Evolutionary conservation across 2,888 invertebrate genomes (phyloP), one percentile per base, ranked within the genome.

Genomic region (Cataglyphis rosenhaueri): DNA sequence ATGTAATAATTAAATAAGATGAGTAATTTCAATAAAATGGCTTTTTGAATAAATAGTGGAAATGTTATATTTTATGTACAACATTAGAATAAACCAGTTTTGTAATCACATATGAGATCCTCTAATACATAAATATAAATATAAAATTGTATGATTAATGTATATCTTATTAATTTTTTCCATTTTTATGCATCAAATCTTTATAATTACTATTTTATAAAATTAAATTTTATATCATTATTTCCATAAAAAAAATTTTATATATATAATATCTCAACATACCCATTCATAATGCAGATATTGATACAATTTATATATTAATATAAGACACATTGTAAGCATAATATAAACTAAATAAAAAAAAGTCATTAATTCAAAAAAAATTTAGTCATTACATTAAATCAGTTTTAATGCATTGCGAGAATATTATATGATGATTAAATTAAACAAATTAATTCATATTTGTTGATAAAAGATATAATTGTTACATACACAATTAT

Each of bases 1-100:
- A 32, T 73, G 71, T 82, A 79, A 59, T 44, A 71, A 70, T 79
- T 59, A 79, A 59, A 66, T 78, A 79, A 66, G 70, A 48, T 55
- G 9, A 62, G 55, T 2, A 76, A 61, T 66, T 85, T 75, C 73
- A 85, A 83, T 84, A 57, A 84, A 81, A 75, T 79, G 57, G 70
- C 79, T 29, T 74, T 82, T 68, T 79, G n/a, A 61, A 62, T 62
- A 52, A 61, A 64, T 21, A 74, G 12, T 82, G 12, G 59, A 73
- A 21, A 81, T 55, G 35, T 78, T 76, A 83, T 38, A 70, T 79
- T 83, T 59, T 68, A 76, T 75, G 38, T 52, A 52, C n/a, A 52
- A 8, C 4, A 32, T 8, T 52, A 52, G 8, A 41, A 55, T 61
- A 76, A 81, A 81, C 57, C n/a, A 48, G 81, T 85, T 87, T 84